Base-by-base conservation (phyloP, 2,888 invertebrate genomes). In the Drosophila quinaria region DNA sequence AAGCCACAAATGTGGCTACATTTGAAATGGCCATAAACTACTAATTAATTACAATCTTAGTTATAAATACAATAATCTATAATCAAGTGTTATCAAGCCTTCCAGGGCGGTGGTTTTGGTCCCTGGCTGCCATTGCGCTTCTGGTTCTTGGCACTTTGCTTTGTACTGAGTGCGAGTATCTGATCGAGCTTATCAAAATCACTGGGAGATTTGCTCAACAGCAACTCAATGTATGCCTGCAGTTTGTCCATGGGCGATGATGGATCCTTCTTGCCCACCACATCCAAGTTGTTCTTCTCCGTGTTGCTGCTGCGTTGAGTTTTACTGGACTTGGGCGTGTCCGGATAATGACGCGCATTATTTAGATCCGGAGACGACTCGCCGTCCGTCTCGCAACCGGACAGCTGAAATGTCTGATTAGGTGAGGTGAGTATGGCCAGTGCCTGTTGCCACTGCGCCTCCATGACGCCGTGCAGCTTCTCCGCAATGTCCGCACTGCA, bases 371-470 rank as follows among this genome's bases (percentile, higher is more conserved):
- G 81, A 0, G 89, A 87, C 33, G 89, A 87, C 33, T 90, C 89
- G 9, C 41, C 69, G 15, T 85, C 81, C 5, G 79, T 79, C 13
- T 82, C 76, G 13, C 70, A 68, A 39, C 66, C 60, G 6, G 59
- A 56, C 1, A 56, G 11, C 31, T 78, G 69, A 13, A 58, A 44
- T n/a, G 81, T 81, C 13, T 85, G 80, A 78, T 80, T 91, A n/a
- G 92, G 92, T 10, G 92, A 92, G 8, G 95, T 94, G 55, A 96
- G 94, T 67, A 96, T 96, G 80, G 94, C 94, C 37, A 97, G 92
- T 2, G 96, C 96, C 90, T 97, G 96, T 39, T 95, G 94, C 96
- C 96, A 97, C 90, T 97, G 97, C 9, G 94, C 94, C 92, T 97
- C 96, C 96, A 97, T 96, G 0, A 96, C 95, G 70, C 94, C 94